These are phyloP conservation scores for Taxidea taxus DNA, from an alignment of 2,113 vertebrate genomes.

Conservation along the genomic window DNA sequence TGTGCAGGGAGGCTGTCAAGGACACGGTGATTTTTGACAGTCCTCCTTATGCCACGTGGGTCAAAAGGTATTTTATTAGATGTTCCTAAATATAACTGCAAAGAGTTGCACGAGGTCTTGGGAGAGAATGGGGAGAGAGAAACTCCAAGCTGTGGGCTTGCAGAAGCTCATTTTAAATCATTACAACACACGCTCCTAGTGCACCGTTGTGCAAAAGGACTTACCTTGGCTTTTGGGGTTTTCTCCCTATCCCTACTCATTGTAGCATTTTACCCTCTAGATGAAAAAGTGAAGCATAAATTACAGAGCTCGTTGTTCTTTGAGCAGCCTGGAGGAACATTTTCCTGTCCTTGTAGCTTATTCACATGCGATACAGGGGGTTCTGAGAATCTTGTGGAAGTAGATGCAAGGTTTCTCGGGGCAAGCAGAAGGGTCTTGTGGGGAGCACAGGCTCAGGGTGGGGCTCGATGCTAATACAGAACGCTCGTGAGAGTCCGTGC, in stretches of 20 bases:
- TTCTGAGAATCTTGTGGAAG: background rate
- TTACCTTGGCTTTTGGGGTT: background rate
- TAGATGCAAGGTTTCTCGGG: background rate
- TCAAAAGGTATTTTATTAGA: constrained; percentile 9
- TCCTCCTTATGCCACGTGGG: background rate
- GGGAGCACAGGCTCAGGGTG: fast-evolving
- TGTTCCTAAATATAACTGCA: constrained; percentile 23
- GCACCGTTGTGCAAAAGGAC: background rate
- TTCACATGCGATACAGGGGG: too few species aligned
- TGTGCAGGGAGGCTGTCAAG: background rate
- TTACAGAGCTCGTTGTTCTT: background rate
- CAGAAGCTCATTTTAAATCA: background rate
- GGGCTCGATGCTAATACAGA: background rate
- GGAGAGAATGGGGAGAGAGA: background rate
- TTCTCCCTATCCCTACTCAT: background rate
- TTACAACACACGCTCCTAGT: background rate
- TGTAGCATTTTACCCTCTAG: background rate
- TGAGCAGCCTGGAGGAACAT: background rate
- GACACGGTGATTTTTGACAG: background rate
- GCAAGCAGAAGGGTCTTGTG: background rate
- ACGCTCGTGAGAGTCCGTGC: background rate
- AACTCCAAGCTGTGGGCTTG: background rate
- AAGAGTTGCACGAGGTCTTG: background rate
- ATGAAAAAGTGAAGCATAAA: background rate
- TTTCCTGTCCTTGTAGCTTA: background rate